Base-by-base conservation (phyloP, 2,797 vertebrate genomes). In the Enteromius treurensis region DNA sequence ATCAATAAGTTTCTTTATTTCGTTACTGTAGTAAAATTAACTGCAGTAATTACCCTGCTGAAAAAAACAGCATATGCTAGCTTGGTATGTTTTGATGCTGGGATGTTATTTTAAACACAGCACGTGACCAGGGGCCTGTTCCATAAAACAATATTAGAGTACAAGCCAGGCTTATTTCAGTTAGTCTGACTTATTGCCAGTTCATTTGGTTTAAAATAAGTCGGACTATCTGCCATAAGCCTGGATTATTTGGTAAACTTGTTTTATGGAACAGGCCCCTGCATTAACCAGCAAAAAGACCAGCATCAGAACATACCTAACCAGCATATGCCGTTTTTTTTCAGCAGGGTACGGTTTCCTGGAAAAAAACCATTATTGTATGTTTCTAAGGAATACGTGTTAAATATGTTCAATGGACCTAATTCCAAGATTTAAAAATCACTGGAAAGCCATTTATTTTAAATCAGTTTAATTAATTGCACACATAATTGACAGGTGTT, bases 391-490 rank as follows among this genome's bases (percentile, higher is more conserved):
- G 21, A 60, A 26, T 17, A 17, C 8, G 10, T 40, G 23, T 68
- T 23, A 3, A 40, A 15, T 29, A 23, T 69, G 21, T 69, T 19
- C 23, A 80, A 47, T 14, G 13, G 15, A 32, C 10, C 32, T 47
- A 32, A 83, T 47, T 42, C 21, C 40, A 79, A 23, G 29, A 40
- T 64, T 74, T 74, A 60, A 34, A 76, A 91, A 89, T 85, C 84
- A 92, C 88, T 90, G 77, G 37, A 86, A 81, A 58, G 82, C 90
- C 91, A 84, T 84, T 92, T 85, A 93, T 86, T 94, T 93, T 92
- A 95, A 95, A 89, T 89, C 89, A 90, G 84, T 95, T 95, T 95
- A 95, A 95, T 95, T 93, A 94, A 94, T 94, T 94, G 91, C 93
- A 95, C 94, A 95, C 93, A 90, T 94, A 94, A 94, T 93, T 94